Evolutionary conservation across 2,797 vertebrate genomes (phyloP), one percentile per base, ranked within the genome.

Genomic region (Aeoliscus strigatus): DNA sequence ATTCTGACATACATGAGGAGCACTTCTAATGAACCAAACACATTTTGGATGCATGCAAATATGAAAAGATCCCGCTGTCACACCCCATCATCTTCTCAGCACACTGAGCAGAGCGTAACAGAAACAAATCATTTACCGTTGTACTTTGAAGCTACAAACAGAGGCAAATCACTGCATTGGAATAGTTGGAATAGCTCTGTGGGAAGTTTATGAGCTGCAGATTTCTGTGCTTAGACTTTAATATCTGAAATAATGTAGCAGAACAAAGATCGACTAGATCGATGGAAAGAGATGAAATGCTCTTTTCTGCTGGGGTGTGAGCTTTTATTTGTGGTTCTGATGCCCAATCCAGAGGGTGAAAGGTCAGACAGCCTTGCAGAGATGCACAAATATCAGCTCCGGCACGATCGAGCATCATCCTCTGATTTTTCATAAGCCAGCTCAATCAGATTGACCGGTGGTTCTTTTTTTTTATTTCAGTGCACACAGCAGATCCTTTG

Each of bases 401-500:
- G 39, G 12, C 44, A 45, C 41, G 21, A 67, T 39, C 46, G 51
- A 51, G 34, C 57, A 56, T 70, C 45, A 66, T 59, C 52, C 46
- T 9, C 34, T 35, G 6, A 46, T 55, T 45, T 75, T 69, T 72
- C 42, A 68, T 67, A 64, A 65, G 55, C 51, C 61, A 52, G 60
- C 53, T 74, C 46, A 51, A 9, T 47, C 53, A 70, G 59, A 68
- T 61, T 62, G 50, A 69, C 73, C 73, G 14, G 42, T 37, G 52
- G 34, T 33, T 54, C 36, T 52, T 73, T 75, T 62, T 52, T 73
- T 75, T 62, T 72, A 62, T 69, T 68, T 60, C 45, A 48, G 45
- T 68, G 16, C 57, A 63, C 41, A 41, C 51, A 49, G 39, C 48
- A 23, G 40, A 34, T 42, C 14, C 43, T 80, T 77, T 77, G 66